Percentiles rank a stretch among this genome's conserved stretches.
phyloP scores from a whole-genome alignment of 2,888 invertebrate genomes.

The Aphelenchoides bicaudatus region DNA sequence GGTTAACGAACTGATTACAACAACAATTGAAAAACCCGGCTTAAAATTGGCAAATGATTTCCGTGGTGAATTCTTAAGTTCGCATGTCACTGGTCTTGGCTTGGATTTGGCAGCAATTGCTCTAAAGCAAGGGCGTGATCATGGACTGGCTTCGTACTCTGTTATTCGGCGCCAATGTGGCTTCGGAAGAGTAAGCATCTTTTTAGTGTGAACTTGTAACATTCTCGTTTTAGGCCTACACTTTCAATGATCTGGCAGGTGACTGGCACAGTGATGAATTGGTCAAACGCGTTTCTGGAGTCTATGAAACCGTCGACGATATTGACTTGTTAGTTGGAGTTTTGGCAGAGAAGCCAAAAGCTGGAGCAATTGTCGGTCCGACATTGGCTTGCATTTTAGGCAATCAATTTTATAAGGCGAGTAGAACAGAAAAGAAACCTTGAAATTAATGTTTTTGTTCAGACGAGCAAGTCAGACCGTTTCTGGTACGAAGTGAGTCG shows the following conservation, averaged over 20 bases:
- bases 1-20: conserved; percentile 40
- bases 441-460: background rate
- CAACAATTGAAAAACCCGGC: conserved; percentile 34
- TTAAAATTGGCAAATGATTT: conserved; percentile 38
- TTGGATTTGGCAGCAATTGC: conserved; percentile 56
- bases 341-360: conserved; percentile 55
- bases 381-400: conserved; percentile 58
- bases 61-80: conserved; percentile 32
- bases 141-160: conserved; percentile 57
- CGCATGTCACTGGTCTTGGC: conserved; percentile 38
- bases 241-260: conserved; percentile 34
- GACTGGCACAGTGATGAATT: conserved; percentile 23
- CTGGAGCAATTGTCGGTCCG: conserved; percentile 57
- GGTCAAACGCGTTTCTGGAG: conserved; percentile 21
- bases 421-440: conserved; percentile 4
- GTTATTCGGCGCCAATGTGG: conserved; percentile 53
- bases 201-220: background rate
- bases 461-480: conserved; percentile 52
- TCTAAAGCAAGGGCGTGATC: conserved; percentile 58
- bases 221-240: conserved; percentile 28
- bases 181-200: conserved; percentile 37
- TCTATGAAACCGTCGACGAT: conserved; percentile 52
- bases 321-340: conserved; percentile 57
- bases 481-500: conserved; percentile 63
- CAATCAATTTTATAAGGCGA: conserved; percentile 58